Base-by-base conservation (phyloP, 2,888 invertebrate genomes). In the Lamellibrachia satsuma region DNA sequence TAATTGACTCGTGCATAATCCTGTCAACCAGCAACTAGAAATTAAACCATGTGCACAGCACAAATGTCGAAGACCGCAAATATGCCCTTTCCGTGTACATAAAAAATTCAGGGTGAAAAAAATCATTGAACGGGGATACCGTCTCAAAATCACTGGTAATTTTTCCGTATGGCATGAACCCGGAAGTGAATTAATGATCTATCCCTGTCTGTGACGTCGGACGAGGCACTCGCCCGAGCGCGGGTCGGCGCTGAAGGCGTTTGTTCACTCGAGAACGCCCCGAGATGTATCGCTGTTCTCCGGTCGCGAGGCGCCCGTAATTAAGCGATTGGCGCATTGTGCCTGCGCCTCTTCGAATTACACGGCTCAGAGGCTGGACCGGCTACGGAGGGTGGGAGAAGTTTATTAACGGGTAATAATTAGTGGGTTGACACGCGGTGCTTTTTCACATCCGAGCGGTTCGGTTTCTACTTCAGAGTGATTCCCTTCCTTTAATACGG, bases 321-420 rank as follows among this genome's bases (percentile, higher is more conserved):
- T 75, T 75, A 75, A 75, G 75, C n/a, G 75, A 75, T 75, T 75
- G 75, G n/a, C n/a, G 75, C 75, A 75, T 75, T 75, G 75, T 75
- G 75, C 22, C 75, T 75, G 3, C 22, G 3, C 75, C 75, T 75
- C 75, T 11, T 75, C 22, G 75, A 75, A 75, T 75, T 75, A 75
- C 75, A 75, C 75, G 75, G 75, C n/a, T 75, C 75, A 75, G 3
- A 15, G n/a, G 22, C 75, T 22, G 6, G 55, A 22, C 22, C 22
- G 75, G n/a, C 75, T 6, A 22, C 6, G 75, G n/a, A 22, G 15
- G 75, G 75, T 15, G 75, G 75, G 22, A 75, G 22, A n/a, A n/a
- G 75, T 75, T 75, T 75, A 75, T 75, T 75, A 75, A 75, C 75
- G 75, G 75, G 22, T 75, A 75, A 75, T 75, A 22, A 75, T 6